Evolutionary conservation across 2,888 invertebrate species (phyloP).

Genomic region (Anoplius nigerrimus): DNA sequence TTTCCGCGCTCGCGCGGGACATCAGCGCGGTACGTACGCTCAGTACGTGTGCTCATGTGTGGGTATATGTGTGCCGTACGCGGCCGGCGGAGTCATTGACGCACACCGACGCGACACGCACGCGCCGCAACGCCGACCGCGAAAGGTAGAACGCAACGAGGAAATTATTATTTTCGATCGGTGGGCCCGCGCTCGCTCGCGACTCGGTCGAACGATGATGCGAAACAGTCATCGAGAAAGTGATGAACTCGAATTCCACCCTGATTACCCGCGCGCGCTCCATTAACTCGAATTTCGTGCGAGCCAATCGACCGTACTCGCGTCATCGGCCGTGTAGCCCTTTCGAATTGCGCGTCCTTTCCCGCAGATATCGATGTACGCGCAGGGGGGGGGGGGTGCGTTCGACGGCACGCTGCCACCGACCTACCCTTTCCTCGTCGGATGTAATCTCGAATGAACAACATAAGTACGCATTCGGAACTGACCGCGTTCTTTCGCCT

Average conservation of each 20-base stretch:
- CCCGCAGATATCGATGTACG: conserved; percentile 42
- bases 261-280: conserved; percentile 57
- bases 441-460: neutral
- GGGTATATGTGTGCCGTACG: too few relatives aligned
- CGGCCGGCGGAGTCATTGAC: too few relatives aligned
- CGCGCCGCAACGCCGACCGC: neutral
- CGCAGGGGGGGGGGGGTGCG: neutral
- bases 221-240: conserved; percentile 60
- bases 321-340: conserved; percentile 47
- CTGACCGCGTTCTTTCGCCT: too few relatives aligned
- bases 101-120: neutral
- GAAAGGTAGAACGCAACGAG: conserved; percentile 19
- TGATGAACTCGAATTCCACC: conserved; percentile 60
- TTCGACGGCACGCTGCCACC: neutral
- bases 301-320: conserved; percentile 55
- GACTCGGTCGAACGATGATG: conserved; percentile 46
- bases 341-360: conserved; percentile 45
- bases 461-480: too few relatives aligned
- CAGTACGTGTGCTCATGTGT: too few relatives aligned
- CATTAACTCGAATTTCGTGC: conserved; percentile 60
- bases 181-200: neutral
- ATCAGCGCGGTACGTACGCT: too few relatives aligned
- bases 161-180: conserved; percentile 57
- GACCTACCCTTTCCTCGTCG: neutral
- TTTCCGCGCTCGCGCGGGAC: too few relatives aligned